Conservation (phyloP, 1,140 invertebrate species). For the Portunus trituberculatus region DNA sequence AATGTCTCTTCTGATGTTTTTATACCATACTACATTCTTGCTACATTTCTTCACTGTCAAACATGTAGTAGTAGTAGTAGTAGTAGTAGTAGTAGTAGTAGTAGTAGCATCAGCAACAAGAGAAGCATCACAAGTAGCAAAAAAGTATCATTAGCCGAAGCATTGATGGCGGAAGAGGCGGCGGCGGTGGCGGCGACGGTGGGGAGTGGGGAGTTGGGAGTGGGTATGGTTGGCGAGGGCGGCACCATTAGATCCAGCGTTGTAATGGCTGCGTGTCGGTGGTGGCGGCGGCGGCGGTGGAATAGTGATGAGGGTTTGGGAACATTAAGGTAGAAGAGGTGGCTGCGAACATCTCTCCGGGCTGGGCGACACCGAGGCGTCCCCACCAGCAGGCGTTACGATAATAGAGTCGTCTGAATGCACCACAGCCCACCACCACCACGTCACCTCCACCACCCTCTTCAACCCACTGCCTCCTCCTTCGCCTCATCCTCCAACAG, state of each 20-base stretch:
- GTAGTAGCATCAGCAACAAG: too few species aligned
- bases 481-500: background rate
- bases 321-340: background rate
- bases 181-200: too few species aligned
- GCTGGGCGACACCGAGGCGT: background rate
- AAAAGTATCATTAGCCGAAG: too few species aligned
- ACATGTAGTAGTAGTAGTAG: too few species aligned
- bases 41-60: too few species aligned
- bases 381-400: background rate
- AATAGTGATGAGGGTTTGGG: background rate
- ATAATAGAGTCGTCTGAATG: background rate
- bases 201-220: too few species aligned
- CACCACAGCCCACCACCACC: background rate
- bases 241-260: background rate
- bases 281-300: background rate
- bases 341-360: background rate
- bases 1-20: too few species aligned
- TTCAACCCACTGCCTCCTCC: background rate
- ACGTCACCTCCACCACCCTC: background rate
- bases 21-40: too few species aligned
- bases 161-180: background rate
- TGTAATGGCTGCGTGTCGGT: background rate
- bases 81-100: too few species aligned
- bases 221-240: too few species aligned
- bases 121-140: too few species aligned